A percentile compares a stretch with the other conserved stretches of the same genome.
phyloP scores from a whole-genome alignment of 1,140 invertebrate genomes.

The Orchestia grillus region DNA sequence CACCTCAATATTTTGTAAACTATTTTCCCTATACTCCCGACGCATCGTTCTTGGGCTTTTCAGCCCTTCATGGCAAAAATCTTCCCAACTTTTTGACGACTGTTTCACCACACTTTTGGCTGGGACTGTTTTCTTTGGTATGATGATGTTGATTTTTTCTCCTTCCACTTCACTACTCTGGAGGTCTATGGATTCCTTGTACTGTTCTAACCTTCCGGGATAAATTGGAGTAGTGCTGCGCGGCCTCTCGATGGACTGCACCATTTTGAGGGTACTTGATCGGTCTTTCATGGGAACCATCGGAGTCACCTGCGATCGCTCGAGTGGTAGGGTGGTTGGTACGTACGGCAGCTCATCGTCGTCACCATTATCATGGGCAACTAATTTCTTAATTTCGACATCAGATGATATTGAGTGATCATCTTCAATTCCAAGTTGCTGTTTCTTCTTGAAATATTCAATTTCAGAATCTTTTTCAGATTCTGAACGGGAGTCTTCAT shows the following conservation, averaged over 20 bases:
- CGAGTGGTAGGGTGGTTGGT: conserved; percentile 85
- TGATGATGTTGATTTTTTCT: conserved; percentile 69
- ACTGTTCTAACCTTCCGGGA: conserved; percentile 84
- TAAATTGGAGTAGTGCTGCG: conserved; percentile 87
- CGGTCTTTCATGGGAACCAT: conserved; percentile 85
- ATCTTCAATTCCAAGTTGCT: conserved; percentile 60
- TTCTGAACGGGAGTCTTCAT: conserved; percentile 81
- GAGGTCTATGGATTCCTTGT: conserved; percentile 70
- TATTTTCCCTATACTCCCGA: conserved; percentile 68
- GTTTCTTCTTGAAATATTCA: conserved; percentile 73
- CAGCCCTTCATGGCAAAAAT: conserved; percentile 77
- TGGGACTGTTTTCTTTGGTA: conserved; percentile 44
- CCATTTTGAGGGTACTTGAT: conserved; percentile 80
- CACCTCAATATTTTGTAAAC: conserved; percentile 58
- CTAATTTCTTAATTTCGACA: conserved; percentile 77
- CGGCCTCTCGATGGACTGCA: conserved; percentile 83
- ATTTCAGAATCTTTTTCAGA: conserved; percentile 82
- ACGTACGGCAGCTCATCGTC: conserved; percentile 89
- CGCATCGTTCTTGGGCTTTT: conserved; percentile 71
- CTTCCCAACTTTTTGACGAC: conserved; percentile 76
- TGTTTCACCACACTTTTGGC: conserved; percentile 66
- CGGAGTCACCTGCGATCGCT: conserved; percentile 83
- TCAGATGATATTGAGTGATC: conserved; percentile 62
- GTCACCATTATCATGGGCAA: conserved; percentile 84
- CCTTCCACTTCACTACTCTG: conserved; percentile 69